Percentiles rank a stretch among this genome's conserved stretches.
These are phyloP conservation scores for Cephus rjabovi DNA, from an alignment of 2,888 invertebrate genomes.

Conservation along the genomic window DNA sequence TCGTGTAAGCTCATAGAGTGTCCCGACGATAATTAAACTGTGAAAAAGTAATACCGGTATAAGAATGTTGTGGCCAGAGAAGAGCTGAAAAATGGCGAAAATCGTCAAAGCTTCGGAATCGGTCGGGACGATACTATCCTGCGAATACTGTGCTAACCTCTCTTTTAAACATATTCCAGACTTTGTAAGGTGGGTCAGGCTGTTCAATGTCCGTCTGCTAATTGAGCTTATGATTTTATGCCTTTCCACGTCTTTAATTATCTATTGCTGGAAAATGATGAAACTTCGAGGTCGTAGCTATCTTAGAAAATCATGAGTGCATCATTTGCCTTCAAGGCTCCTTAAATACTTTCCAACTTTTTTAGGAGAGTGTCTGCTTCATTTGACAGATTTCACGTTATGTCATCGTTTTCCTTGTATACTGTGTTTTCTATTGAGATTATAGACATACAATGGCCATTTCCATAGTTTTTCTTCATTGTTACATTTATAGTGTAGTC, in stretches of 20 bases:
- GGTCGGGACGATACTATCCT: constrained; percentile 46
- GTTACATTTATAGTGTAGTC: neutral
- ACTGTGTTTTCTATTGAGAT: neutral
- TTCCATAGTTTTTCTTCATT: neutral
- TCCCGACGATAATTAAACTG: neutral
- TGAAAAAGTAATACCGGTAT: constrained; percentile 8
- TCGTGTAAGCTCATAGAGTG: neutral
- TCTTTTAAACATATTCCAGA: constrained; percentile 61
- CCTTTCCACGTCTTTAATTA: neutral
- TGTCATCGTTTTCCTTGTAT: neutral
- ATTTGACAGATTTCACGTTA: neutral
- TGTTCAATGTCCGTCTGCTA: constrained; percentile 2
- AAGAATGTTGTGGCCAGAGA: constrained; percentile 41
- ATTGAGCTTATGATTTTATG: neutral
- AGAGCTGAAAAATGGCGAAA: constrained; percentile 56
- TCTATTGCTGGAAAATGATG: neutral
- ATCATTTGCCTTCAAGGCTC: neutral
- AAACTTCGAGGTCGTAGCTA: neutral
- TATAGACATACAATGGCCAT: neutral
- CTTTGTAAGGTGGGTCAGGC: constrained; percentile 57
- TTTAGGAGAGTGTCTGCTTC: neutral
- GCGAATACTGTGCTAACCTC: constrained; percentile 63
- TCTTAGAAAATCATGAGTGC: neutral
- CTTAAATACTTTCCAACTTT: neutral
- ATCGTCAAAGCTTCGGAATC: constrained; percentile 51